These are phyloP conservation scores for Gavialis gangeticus DNA, from an alignment of 2,113 vertebrate genomes.

Conservation along the genomic window DNA sequence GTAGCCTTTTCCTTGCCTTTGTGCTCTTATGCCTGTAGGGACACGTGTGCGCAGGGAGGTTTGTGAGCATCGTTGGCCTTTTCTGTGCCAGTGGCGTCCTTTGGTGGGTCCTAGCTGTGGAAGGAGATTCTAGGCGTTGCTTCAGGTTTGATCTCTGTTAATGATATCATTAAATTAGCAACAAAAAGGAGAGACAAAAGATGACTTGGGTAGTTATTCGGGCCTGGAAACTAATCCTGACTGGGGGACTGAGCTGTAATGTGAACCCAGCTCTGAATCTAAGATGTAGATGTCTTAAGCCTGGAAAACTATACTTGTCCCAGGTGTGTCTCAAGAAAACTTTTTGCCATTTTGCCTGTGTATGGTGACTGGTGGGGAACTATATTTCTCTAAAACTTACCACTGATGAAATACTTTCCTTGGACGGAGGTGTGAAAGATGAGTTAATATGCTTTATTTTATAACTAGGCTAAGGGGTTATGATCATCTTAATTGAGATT, in stretches of 20 bases:
- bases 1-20: neutral
- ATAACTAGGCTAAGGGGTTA: slow-evolving; percentile 35
- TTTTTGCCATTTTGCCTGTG: neutral
- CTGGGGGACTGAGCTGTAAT: neutral
- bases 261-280: neutral
- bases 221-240: neutral
- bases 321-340: neutral
- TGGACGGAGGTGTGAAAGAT: slow-evolving; percentile 33
- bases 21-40: neutral
- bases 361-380: neutral
- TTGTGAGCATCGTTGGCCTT: neutral
- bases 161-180: neutral
- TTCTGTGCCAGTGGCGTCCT: neutral
- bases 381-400: neutral
- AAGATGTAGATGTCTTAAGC: neutral
- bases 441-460: slow-evolving; percentile 39
- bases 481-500: neutral
- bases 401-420: neutral
- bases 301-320: neutral
- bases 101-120: neutral
- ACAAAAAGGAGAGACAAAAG: neutral
- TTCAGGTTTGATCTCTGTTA: neutral
- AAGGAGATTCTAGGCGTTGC: neutral
- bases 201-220: neutral
- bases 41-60: neutral